Evolutionary conservation across 2,797 vertebrate species (phyloP).

Genomic region (Paedocypris micromegethes): DNA sequence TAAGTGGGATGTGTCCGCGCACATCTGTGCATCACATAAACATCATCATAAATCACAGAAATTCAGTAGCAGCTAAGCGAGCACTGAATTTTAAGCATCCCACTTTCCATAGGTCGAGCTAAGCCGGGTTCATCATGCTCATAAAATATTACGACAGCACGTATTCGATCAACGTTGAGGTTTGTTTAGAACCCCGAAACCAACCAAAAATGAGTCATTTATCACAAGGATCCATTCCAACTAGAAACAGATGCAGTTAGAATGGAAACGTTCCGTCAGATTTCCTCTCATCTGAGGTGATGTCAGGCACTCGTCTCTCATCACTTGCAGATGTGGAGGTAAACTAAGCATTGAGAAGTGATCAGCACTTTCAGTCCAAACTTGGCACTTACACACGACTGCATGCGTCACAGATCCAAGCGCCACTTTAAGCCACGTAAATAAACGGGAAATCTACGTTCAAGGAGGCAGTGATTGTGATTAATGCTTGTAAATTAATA

Average conservation of each 20-base stretch:
- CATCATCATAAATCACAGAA: conserved; percentile 37
- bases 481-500: conserved; percentile 21
- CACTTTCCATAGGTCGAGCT: conserved; percentile 19
- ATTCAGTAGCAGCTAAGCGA: conserved; percentile 10
- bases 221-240: conserved; percentile 26
- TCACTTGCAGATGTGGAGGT: conserved; percentile 62
- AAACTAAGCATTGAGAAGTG: conserved; percentile 60
- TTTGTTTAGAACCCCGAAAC: conserved; percentile 40
- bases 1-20: conserved; percentile 48
- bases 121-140: conserved; percentile 27
- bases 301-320: conserved; percentile 59
- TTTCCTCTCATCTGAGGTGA: conserved; percentile 60
- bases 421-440: neutral
- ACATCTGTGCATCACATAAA: conserved; percentile 64
- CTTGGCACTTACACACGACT: conserved; percentile 32
- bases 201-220: conserved; percentile 29
- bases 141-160: conserved; percentile 27
- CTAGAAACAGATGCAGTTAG: conserved; percentile 33
- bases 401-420: too few relatives aligned
- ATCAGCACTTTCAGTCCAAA: conserved; percentile 52
- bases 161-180: conserved; percentile 28
- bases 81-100: conserved; percentile 8
- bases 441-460: conserved; percentile 7
- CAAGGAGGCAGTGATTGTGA: conserved; percentile 27
- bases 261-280: conserved; percentile 52